Evolutionary conservation across 2,113 vertebrate species (phyloP).

Genomic region (Rhombomys opimus): DNA sequence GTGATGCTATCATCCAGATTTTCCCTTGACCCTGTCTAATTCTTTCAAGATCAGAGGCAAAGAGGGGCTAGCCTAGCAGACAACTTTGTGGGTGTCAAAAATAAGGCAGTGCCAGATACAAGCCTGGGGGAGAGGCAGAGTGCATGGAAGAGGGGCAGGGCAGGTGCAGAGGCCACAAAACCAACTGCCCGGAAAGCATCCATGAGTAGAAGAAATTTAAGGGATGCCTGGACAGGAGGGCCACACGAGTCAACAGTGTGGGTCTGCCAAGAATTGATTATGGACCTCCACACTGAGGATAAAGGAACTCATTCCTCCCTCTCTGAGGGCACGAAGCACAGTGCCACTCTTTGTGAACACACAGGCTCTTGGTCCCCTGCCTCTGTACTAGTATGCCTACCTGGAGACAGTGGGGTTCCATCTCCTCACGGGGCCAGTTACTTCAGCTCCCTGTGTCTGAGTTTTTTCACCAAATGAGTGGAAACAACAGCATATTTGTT

Average conservation of each 20-base stretch:
- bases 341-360: background rate
- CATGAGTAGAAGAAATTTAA: background rate
- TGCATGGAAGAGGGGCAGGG: background rate
- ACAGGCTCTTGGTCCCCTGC: too few species aligned
- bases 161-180: slow-evolving; percentile 24
- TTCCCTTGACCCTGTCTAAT: slow-evolving; percentile 16
- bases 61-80: background rate
- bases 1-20: slow-evolving; percentile 54
- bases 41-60: slow-evolving; percentile 28
- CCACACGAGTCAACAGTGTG: background rate
- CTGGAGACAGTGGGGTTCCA: background rate
- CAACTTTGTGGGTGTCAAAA: slow-evolving; percentile 55
- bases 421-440: background rate
- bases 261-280: background rate
- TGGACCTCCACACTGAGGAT: background rate
- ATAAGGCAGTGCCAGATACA: background rate
- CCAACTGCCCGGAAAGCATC: background rate
- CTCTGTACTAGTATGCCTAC: background rate
- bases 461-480: background rate
- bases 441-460: background rate
- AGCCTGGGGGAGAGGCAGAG: background rate
- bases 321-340: too few species aligned
- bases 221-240: background rate
- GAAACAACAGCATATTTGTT: background rate
- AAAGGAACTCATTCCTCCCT: background rate